Conservation (phyloP, 2,113 vertebrate genomes). For the Hucho hucho region DNA sequence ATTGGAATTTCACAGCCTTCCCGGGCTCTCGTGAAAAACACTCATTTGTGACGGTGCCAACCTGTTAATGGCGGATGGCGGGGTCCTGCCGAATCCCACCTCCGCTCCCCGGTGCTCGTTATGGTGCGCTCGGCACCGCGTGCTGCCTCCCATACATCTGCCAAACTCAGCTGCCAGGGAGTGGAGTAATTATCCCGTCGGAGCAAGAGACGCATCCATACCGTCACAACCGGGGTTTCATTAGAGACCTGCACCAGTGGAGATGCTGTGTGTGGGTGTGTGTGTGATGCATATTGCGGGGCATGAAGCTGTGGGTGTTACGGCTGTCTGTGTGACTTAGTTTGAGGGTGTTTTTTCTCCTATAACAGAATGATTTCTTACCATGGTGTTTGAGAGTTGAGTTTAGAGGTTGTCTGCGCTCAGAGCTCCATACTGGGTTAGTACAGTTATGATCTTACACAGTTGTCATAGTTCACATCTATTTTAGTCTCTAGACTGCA, state of each 20-base stretch:
- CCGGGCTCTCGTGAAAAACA: constrained; percentile 58
- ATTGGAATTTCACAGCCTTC: constrained; percentile 1
- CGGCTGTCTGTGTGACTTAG: no score
- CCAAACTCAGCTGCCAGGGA: constrained; percentile 99
- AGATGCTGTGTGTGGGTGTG: constrained; percentile 19
- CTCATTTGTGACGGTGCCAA: constrained; percentile 93
- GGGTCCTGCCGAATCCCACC: constrained; percentile 84
- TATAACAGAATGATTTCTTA: no score
- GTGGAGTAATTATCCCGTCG: constrained; percentile 98
- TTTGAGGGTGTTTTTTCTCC: no score
- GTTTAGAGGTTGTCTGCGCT: no score
- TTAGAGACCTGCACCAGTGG: constrained; percentile 87
- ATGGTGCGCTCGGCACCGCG: constrained; percentile 79
- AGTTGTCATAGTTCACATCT: no score
- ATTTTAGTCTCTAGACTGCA: no score
- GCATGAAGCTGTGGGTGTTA: no score
- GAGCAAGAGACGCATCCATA: constrained; percentile 82
- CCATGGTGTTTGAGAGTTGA: no score
- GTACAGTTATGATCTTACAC: no score
- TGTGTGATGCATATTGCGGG: constrained; percentile 9
- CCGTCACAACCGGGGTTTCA: constrained; percentile 98
- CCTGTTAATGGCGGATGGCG: constrained; percentile 95
- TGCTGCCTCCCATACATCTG: constrained; percentile 92
- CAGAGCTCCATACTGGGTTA: no score
- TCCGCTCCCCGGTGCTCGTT: constrained; percentile 67